Base-by-base conservation (phyloP, 2,113 vertebrate genomes). In the Excalfactoria chinensis region DNA sequence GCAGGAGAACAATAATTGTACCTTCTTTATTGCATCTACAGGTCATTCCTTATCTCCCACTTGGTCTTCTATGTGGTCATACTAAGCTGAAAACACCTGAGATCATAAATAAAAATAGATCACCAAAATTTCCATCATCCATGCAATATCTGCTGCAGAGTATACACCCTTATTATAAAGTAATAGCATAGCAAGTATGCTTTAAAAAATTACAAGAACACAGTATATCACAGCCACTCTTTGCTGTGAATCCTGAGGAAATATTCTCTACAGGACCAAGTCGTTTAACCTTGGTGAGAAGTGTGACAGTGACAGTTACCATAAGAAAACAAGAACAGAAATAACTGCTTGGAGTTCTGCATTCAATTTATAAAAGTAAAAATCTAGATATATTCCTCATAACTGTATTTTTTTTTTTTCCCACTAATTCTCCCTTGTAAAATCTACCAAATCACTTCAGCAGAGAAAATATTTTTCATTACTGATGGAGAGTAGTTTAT, bases 241-340 rank as follows among this genome's bases (percentile, higher is more conserved):
- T 30, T 49, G 13, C 16, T 55, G 12, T 4, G 60, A 82, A 72
- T 55, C 34, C 48, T 28, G 8, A 69, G 19, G 23, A 68, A 75
- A 58, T 5, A 1, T 44, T 49, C 62, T 28, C 10, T 67, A 28
- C 64, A 51, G 1, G 14, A 53, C 3, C 2, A 37, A 3, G 18
- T 34, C 40, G 62, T 87, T 64, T 68, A 68, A 59, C 2, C 5
- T 63, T 19, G 5, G 5, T 62, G 18, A 34, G 12, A 17, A 34
- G 13, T 15, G 22, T 2, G 3, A 82, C 34, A 0, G 0, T 21
- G 7, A 5, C 32, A 58, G 30, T 22, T 19, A 79, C 23, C 13
- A 7, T 2, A 9, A 2, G 30, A 41, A 9, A 7, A 58, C n/a
- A 41, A 67, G 14, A 49, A 32, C 16, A 70, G 19, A 93, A 89